Conservation (phyloP, 2,888 invertebrate species). For the Ischnura elegans region DNA sequence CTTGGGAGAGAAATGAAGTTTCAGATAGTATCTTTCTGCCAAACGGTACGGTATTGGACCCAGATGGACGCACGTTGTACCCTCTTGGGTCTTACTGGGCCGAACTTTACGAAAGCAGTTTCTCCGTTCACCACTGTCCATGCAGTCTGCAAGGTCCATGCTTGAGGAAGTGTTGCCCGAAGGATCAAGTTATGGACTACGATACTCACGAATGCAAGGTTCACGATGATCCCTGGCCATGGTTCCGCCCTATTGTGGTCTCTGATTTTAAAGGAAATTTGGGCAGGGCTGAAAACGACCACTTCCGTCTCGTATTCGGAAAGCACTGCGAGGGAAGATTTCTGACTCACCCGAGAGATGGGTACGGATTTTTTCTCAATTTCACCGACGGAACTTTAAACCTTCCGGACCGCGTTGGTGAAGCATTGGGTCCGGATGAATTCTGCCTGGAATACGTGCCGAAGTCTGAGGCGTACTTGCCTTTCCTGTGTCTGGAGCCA, state of each 20-base stretch:
- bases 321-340: background rate
- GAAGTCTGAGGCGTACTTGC: background rate
- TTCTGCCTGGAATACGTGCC: constrained; percentile 41
- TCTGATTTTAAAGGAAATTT: background rate
- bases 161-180: constrained; percentile 42
- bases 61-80: background rate
- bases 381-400: constrained; percentile 43
- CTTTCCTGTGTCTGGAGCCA: constrained; percentile 9
- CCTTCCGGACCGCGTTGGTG: background rate
- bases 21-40: background rate
- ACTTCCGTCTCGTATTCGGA: background rate
- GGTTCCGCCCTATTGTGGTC: constrained; percentile 35
- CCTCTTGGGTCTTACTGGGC: constrained; percentile 26
- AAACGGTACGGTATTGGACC: background rate
- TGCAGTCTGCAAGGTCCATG: background rate
- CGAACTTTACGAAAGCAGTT: background rate
- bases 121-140: background rate
- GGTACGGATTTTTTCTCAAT: constrained; percentile 32
- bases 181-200: constrained; percentile 30
- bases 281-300: background rate
- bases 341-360: background rate
- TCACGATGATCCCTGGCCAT: background rate
- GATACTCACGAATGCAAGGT: background rate
- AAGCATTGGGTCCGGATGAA: constrained; percentile 1
- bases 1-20: background rate